These are phyloP conservation scores for Tethea ocularis DNA, from an alignment of 2,888 invertebrate species.

Conservation along the genomic window DNA sequence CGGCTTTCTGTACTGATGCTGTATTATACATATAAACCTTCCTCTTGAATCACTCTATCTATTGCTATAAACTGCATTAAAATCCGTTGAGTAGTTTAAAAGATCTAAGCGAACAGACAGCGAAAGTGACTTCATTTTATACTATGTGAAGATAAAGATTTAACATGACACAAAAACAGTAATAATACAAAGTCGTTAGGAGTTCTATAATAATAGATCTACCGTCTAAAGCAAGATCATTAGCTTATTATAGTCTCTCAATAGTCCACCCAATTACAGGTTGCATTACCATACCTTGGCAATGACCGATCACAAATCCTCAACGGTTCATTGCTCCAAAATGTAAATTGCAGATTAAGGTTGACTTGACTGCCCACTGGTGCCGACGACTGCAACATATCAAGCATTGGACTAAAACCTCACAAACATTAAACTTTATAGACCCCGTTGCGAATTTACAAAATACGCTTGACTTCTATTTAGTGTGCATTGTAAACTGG, in stretches of 20 bases:
- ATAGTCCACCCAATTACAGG: neutral
- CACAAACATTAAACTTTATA: neutral
- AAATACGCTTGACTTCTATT: neutral
- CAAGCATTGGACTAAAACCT: neutral
- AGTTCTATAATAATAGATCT: no score
- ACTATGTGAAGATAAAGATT: no score
- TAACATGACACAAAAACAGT: no score
- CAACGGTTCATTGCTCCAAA: neutral
- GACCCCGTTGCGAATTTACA: neutral
- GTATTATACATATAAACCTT: no score
- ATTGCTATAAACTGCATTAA: no score
- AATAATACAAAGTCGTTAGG: no score
- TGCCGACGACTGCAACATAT: neutral
- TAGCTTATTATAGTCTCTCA: neutral
- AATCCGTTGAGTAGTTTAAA: no score
- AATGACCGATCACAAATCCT: neutral
- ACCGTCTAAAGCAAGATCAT: neutral
- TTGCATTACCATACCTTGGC: neutral
- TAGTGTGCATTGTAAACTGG: no score
- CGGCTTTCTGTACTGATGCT: no score
- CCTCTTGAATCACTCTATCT: no score
- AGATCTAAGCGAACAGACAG: no score
- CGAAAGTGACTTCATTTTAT: no score
- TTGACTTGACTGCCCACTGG: neutral
- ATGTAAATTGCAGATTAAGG: constrained; percentile 2